A percentile compares a stretch with the other conserved stretches of the same genome.
Evolutionary conservation across 2,888 invertebrate species (phyloP).

Genomic region (Caradrina clavipalpis): DNA sequence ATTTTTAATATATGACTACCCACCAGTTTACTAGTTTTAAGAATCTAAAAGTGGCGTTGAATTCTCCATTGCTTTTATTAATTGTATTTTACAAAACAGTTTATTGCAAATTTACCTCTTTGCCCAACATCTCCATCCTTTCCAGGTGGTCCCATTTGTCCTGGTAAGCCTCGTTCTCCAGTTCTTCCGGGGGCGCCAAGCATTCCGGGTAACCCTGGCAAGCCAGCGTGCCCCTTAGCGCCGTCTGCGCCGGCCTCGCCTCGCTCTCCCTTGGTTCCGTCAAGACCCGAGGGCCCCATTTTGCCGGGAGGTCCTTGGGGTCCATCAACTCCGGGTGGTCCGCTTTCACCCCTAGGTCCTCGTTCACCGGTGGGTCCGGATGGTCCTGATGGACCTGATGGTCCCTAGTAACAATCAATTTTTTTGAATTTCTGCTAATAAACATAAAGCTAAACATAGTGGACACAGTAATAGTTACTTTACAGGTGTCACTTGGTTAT

Average conservation of each 20-base stretch:
- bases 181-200: constrained; percentile 92
- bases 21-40: too few relatives aligned
- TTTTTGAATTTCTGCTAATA: not conserved
- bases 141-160: constrained; percentile 93
- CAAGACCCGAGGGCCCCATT: constrained; percentile 93
- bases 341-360: constrained; percentile 93
- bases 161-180: constrained; percentile 93
- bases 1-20: too few relatives aligned
- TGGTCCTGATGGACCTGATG: constrained; percentile 92
- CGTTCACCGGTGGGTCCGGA: constrained; percentile 93
- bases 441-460: too few relatives aligned
- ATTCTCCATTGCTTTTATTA: not conserved
- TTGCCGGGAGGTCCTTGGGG: constrained; percentile 95
- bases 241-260: constrained; percentile 93
- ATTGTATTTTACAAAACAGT: not conserved
- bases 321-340: constrained; percentile 94
- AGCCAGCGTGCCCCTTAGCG: constrained; percentile 95
- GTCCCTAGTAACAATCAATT: constrained; percentile 88
- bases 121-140: constrained; percentile 94
- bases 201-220: constrained; percentile 95
- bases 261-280: constrained; percentile 92
- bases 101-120: constrained; percentile 88
- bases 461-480: too few relatives aligned
- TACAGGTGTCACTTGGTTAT: not conserved
- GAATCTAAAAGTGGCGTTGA: not conserved